Evolutionary conservation across 2,797 vertebrate genomes (phyloP).

Genomic region (Bradypodion ventrale): DNA sequence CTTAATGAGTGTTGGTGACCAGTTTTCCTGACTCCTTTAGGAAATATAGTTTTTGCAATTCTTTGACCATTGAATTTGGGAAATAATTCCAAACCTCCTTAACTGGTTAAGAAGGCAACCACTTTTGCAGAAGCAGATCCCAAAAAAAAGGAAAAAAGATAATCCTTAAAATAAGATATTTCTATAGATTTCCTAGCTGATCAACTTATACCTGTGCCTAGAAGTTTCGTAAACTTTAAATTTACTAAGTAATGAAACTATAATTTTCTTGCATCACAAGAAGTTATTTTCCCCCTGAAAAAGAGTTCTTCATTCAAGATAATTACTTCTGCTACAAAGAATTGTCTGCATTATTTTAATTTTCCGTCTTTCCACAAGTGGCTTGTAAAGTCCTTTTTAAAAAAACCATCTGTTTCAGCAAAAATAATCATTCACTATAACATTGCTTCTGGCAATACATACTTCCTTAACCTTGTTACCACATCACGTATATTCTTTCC

Average conservation of each 20-base stretch:
- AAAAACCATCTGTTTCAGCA: background rate
- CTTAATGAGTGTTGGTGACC: background rate
- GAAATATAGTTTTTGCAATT: background rate
- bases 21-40: background rate
- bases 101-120: background rate
- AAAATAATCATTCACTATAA: background rate
- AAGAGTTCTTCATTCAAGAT: background rate
- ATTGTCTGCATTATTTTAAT: background rate
- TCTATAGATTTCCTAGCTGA: background rate
- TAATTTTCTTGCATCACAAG: background rate
- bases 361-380: background rate
- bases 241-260: slow-evolving; percentile 26
- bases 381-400: background rate
- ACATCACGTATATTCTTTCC: too few relatives aligned
- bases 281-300: background rate
- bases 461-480: too few relatives aligned
- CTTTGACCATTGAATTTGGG: background rate
- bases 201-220: background rate
- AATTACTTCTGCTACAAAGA: background rate
- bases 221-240: slow-evolving; percentile 23
- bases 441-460: background rate
- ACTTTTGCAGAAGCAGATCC: background rate
- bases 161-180: background rate
- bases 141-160: background rate
- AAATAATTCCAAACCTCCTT: background rate